Evolutionary conservation across 2,888 invertebrate species (phyloP).

Genomic region (Caenorhabditis panamensis): DNA sequence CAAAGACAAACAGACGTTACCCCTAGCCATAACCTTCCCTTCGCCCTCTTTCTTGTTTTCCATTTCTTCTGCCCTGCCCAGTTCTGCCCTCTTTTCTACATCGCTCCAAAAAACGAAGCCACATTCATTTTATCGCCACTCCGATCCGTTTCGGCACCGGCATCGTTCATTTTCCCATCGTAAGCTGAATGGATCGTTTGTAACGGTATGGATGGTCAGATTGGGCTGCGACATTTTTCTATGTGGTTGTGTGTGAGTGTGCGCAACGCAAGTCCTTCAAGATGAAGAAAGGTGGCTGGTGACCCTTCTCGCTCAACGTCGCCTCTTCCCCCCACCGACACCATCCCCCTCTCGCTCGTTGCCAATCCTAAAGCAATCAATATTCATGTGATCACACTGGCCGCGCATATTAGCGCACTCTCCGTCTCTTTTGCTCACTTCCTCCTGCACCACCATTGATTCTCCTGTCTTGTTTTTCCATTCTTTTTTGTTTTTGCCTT

Average conservation of each 20-base stretch:
- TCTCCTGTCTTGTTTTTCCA: neutral
- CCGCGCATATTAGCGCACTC: constrained; percentile 26
- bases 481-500: neutral
- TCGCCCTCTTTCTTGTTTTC: neutral
- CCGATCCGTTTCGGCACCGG: constrained; percentile 1
- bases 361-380: constrained; percentile 46
- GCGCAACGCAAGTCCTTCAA: constrained; percentile 61
- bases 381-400: constrained; percentile 42
- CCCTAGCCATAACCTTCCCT: neutral
- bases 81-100: neutral
- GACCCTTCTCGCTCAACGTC: constrained; percentile 37
- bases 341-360: constrained; percentile 40
- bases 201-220: constrained; percentile 25
- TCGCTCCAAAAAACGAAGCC: neutral
- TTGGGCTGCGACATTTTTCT: constrained; percentile 7
- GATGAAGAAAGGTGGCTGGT: constrained; percentile 49
- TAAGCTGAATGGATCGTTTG: constrained; percentile 15
- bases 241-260: constrained; percentile 25
- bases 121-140: neutral
- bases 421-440: constrained; percentile 9
- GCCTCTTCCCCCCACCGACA: constrained; percentile 27
- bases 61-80: neutral
- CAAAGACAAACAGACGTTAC: constrained; percentile 1
- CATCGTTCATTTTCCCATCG: constrained; percentile 12
- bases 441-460: neutral